Conservation (phyloP, 2,797 vertebrate genomes). For the Paguma larvata region DNA sequence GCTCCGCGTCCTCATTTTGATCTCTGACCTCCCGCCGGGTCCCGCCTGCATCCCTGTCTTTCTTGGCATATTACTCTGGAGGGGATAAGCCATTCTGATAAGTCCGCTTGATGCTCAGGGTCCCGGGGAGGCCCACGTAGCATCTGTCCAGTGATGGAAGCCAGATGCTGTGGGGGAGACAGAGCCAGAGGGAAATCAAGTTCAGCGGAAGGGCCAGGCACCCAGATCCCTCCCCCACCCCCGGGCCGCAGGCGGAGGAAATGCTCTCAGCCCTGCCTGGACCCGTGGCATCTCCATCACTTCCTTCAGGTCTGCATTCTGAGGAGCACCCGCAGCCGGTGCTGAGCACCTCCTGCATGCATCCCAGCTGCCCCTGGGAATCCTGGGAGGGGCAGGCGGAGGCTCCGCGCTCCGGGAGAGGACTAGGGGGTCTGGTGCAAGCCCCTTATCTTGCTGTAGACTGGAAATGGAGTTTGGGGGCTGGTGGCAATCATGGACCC, state of each 20-base stretch:
- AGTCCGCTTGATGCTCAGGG: neutral
- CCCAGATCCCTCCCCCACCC: too few species aligned
- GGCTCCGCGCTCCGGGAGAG: neutral
- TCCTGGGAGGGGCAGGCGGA: rapidly evolving
- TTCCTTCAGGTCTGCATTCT: too few species aligned
- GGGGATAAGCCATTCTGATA: neutral
- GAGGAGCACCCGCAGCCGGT: neutral
- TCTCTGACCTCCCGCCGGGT: neutral
- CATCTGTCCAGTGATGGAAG: neutral
- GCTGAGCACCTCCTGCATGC: neutral
- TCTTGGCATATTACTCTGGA: neutral
- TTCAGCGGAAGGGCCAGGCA: neutral
- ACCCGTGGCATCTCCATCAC: rapidly evolving
- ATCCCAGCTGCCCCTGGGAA: neutral
- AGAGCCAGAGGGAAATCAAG: neutral
- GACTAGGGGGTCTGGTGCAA: rapidly evolving
- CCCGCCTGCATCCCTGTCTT: neutral
- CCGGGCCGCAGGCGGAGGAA: neutral
- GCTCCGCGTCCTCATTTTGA: rapidly evolving
- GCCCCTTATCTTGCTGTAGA: too few species aligned
- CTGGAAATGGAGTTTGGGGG: neutral
- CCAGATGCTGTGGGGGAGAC: neutral
- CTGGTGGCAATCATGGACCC: rapidly evolving
- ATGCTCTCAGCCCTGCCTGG: neutral
- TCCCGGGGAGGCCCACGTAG: neutral